phyloP scores from a whole-genome alignment of 92 coral and sea anemone species.

The Heteractis magnifica region DNA sequence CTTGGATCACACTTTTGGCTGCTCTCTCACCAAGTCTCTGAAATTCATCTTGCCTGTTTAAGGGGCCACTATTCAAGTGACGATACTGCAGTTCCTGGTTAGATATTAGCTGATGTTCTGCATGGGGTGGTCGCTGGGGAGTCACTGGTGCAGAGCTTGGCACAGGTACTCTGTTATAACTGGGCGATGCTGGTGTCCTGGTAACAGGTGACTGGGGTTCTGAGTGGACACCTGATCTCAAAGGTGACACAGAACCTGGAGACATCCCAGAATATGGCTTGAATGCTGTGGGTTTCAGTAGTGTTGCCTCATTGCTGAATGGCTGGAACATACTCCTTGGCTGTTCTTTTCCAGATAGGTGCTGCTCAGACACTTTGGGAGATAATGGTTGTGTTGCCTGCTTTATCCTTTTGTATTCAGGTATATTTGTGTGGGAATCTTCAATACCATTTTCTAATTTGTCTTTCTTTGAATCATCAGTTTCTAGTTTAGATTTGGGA shows the following conservation, averaged over 20 bases:
- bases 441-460: not conserved
- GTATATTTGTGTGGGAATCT: not conserved
- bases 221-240: slow-evolving; percentile 65
- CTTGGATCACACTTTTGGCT: not conserved
- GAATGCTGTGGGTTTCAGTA: slow-evolving; percentile 85
- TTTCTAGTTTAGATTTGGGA: slow-evolving; percentile 33
- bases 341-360: not conserved
- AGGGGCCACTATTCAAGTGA: slow-evolving; percentile 15
- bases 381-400: not conserved
- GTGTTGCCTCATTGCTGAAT: slow-evolving; percentile 12
- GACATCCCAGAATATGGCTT: slow-evolving; percentile 66
- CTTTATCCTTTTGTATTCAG: not conserved
- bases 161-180: slow-evolving; percentile 22
- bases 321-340: not conserved
- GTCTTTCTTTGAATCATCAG: slow-evolving; percentile 1
- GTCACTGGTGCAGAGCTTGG: slow-evolving; percentile 81
- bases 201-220: slow-evolving; percentile 75
- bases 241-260: slow-evolving; percentile 51
- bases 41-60: not conserved
- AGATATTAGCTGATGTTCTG: slow-evolving; percentile 38
- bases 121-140: slow-evolving; percentile 73
- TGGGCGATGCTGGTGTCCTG: slow-evolving; percentile 30
- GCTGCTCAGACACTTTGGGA: not conserved
- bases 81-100: slow-evolving; percentile 17
- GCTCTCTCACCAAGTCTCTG: not conserved